Evolutionary conservation across 2,888 invertebrate genomes (phyloP), one percentile per base, ranked within the genome.

Genomic region (Lycia hirtaria): DNA sequence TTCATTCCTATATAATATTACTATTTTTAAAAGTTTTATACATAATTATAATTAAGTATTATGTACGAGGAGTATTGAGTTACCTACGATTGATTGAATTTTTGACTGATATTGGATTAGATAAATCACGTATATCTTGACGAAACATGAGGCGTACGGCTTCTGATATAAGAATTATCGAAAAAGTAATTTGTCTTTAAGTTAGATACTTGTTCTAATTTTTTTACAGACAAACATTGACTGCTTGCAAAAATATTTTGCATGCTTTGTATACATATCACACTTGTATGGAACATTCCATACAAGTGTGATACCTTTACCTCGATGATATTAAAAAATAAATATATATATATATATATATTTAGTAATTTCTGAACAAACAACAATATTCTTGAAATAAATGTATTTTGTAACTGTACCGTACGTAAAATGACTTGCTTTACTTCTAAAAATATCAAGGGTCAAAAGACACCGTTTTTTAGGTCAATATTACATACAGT

Each of bases 61-160:
- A 6, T 15, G 10, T 41, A 26, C 26, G 28, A 41, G 26, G 64
- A 68, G 64, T 73, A 69, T 72, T 72, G 67, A 75, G 75, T 76
- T 75, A 76, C 83, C 84, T 81, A 79, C 72, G 74, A 75, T 80
- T 62, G 75, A 69, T 75, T 80, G 72, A 26, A 50, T 40, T 81
- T 80, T 80, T 69, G 86, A 87, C 81, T 87, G 85, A 84, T 82
- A 77, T 63, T 62, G 51, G 48, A 58, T 32, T 62, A 54, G 20
- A 41, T 56, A 55, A 14, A 22, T 20, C 10, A n/a, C n/a, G n/a
- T 52, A 5, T 56, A 38, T 32, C 14, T 9, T 26, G 10, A 7
- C 14, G 24, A 45, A 17, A 49, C 9, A 45, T n/a, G 19, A 32
- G 15, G 49, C 45, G 35, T 51, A 47, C 47, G 22, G 6, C 4